Conservation (phyloP, 2,888 invertebrate species). For the Chelonus formosanus region DNA sequence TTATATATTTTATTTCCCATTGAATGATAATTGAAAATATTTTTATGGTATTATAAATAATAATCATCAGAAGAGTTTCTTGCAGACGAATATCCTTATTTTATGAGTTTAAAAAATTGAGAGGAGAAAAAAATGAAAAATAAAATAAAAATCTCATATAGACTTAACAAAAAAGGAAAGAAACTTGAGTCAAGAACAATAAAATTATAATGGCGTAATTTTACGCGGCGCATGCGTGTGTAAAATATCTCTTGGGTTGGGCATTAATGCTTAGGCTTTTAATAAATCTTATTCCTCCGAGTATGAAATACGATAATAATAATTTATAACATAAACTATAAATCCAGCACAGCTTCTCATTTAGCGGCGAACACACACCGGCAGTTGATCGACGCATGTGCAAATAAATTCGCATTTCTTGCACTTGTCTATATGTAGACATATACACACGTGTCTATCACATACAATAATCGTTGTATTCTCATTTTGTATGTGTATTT, state of each 20-base stretch:
- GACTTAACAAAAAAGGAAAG: slow-evolving; percentile 31
- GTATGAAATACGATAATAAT: slow-evolving; percentile 61
- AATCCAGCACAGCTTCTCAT: slow-evolving; percentile 46
- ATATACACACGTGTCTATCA: slow-evolving; percentile 22
- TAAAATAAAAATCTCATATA: slow-evolving; percentile 27
- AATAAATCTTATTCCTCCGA: slow-evolving; percentile 59
- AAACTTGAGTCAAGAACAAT: slow-evolving; percentile 31
- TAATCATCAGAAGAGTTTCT: too few relatives aligned
- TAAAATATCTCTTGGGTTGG: slow-evolving; percentile 51
- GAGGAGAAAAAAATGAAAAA: slow-evolving; percentile 13
- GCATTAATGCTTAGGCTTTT: slow-evolving; percentile 58
- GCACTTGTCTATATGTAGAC: slow-evolving; percentile 24
- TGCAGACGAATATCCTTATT: too few relatives aligned
- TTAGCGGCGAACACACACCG: slow-evolving; percentile 25
- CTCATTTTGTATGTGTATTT: slow-evolving; percentile 2
- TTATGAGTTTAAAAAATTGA: background rate
- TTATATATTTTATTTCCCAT: slow-evolving; percentile 11
- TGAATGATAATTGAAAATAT: too few relatives aligned
- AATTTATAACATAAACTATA: slow-evolving; percentile 63
- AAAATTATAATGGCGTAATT: slow-evolving; percentile 37
- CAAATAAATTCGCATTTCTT: slow-evolving; percentile 20
- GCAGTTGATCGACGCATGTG: slow-evolving; percentile 24
- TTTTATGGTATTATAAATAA: too few relatives aligned
- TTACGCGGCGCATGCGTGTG: slow-evolving; percentile 31
- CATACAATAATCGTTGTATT: slow-evolving; percentile 13